Evolutionary conservation across 2,888 invertebrate species (phyloP).

Genomic region (Drosophila algonquin): DNA sequence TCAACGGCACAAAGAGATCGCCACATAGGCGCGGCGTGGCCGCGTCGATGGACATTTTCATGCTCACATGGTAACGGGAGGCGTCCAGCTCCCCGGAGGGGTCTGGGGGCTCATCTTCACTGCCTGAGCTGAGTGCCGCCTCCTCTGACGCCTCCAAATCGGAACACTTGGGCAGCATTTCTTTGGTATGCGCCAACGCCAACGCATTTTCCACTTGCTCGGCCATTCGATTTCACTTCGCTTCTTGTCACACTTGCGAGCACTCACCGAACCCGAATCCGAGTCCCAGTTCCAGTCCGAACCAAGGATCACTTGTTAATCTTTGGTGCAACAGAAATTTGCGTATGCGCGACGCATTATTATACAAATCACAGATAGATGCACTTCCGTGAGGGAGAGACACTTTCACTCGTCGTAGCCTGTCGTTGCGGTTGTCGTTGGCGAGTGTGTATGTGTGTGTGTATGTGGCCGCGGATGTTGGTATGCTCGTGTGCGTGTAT

Average conservation of each 20-base stretch:
- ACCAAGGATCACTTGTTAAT: slow-evolving; percentile 50
- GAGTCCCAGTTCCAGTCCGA: slow-evolving; percentile 22
- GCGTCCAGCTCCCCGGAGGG: slow-evolving; percentile 56
- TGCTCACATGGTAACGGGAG: slow-evolving; percentile 72
- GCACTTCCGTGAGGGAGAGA: slow-evolving; percentile 54
- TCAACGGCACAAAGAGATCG: slow-evolving; percentile 52
- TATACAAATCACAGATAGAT: slow-evolving; percentile 73
- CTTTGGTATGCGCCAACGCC: slow-evolving; percentile 52
- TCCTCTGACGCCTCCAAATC: slow-evolving; percentile 22
- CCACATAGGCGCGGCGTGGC: slow-evolving; percentile 59
- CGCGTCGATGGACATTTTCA: slow-evolving; percentile 70
- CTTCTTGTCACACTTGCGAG: slow-evolving; percentile 27
- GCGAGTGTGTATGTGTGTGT: slow-evolving; percentile 24
- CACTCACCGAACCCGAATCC: slow-evolving; percentile 24
- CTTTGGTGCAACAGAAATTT: slow-evolving; percentile 72
- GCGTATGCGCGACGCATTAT: slow-evolving; percentile 79
- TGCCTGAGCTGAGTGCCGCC: slow-evolving; percentile 19
- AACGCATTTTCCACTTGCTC: slow-evolving; percentile 64
- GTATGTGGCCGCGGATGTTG: slow-evolving; percentile 31
- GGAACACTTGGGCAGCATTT: slow-evolving; percentile 37
- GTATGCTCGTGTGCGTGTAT: slow-evolving; percentile 27
- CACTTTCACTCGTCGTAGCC: slow-evolving; percentile 70
- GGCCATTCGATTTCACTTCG: slow-evolving; percentile 51
- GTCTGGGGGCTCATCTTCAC: slow-evolving; percentile 36
- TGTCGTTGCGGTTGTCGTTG: slow-evolving; percentile 38